Evolutionary conservation across 2,888 invertebrate genomes (phyloP).

Genomic region (Piscicola geometra): DNA sequence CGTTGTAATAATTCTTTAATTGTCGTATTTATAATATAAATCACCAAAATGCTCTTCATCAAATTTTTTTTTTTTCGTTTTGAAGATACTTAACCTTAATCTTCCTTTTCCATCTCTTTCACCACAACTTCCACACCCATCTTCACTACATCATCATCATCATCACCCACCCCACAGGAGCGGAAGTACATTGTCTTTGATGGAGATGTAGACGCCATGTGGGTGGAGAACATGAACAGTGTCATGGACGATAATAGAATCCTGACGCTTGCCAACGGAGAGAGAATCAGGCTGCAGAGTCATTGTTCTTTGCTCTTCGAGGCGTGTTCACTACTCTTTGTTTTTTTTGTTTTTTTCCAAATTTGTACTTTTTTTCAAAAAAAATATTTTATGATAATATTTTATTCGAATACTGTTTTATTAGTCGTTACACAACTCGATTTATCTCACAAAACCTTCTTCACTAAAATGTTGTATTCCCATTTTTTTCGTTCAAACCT

Average conservation of each 20-base stretch:
- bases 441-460: neutral
- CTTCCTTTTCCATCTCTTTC: neutral
- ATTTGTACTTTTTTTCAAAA: too few species aligned
- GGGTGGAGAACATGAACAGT: slow-evolving; percentile 96
- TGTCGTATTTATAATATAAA: too few species aligned
- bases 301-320: slow-evolving; percentile 81
- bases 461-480: too few species aligned
- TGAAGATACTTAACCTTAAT: neutral
- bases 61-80: neutral
- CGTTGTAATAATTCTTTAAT: too few species aligned
- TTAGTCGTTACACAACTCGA: too few species aligned
- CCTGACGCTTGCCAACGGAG: slow-evolving; percentile 82
- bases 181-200: slow-evolving; percentile 81
- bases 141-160: too few species aligned
- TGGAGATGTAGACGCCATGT: slow-evolving; percentile 86
- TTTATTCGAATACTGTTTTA: too few species aligned
- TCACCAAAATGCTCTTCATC: too few species aligned
- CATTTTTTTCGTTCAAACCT: too few species aligned
- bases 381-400: too few species aligned
- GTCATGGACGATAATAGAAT: slow-evolving; percentile 90
- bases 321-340: too few species aligned
- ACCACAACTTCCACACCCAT: neutral
- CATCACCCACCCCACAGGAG: slow-evolving; percentile 59
- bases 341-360: too few species aligned
- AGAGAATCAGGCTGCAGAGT: slow-evolving; percentile 74